Evolutionary conservation across 2,888 invertebrate species (phyloP), one percentile per base, ranked within the genome.

Genomic region (Mycalesis mineus): DNA sequence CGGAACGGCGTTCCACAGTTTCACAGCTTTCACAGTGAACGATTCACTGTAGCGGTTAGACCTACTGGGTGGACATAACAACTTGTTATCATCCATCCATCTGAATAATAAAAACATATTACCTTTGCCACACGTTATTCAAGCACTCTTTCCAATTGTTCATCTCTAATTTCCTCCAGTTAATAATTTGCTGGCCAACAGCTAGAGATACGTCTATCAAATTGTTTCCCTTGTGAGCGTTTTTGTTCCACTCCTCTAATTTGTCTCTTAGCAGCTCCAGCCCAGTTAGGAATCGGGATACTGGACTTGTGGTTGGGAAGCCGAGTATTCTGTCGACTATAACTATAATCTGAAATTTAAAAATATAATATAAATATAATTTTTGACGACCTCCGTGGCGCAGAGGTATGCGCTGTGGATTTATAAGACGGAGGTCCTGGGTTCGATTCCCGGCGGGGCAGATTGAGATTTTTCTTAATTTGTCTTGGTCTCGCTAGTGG

Each of bases 91-190:
- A n/a, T n/a, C n/a, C n/a, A n/a, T n/a, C n/a, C n/a, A n/a, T n/a
- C n/a, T n/a, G n/a, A 53, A 14, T 36, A 33, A 41, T 8, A 44
- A 36, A 13, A 22, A 36, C 29, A 9, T 28, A 58, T 50, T 67
- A 93, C 93, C 91, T 92, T 50, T 92, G 88, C 58, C 91, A 91
- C 14, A 95, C 91, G 60, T 92, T 91, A 61, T 94, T 93, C 5
- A 98, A 88, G 58, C 95, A 94, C 69, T 94, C 93, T 68, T 95
- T 95, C 98, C 98, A 98, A 71, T 94, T 93, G 57, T 92, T 92
- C 68, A 99, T 90, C 78, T 99, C 98, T 28, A 97, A 78, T 77
- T 96, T 95, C 58, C 98, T 92, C 98, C 98, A 99, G 50, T 93
- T 91, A 47, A 98, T 93, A 50, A 99, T 95, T 73, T 95, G 94